phyloP scores from a whole-genome alignment of 2,113 vertebrate species.

The Vicugna pacos region DNA sequence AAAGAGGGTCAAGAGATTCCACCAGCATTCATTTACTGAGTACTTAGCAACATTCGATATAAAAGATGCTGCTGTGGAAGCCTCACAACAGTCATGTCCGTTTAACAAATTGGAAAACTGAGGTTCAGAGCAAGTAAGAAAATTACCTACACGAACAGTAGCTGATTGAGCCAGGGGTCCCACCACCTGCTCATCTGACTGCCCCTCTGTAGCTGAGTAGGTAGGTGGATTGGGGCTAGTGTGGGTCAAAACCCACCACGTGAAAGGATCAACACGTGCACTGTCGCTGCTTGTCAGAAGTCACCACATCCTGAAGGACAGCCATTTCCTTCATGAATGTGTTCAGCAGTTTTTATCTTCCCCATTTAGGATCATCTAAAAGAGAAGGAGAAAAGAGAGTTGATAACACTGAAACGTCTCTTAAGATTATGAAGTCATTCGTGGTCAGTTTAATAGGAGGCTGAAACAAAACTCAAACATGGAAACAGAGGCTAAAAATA shows the following conservation, averaged over 20 bases:
- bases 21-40: not conserved
- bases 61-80: not conserved
- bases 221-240: not conserved
- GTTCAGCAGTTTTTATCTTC: not conserved
- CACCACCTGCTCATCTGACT: not conserved
- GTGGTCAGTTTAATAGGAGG: slow-evolving; percentile 30
- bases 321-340: slow-evolving; percentile 19
- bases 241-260: not conserved
- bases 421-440: not conserved
- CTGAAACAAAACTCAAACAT: slow-evolving; percentile 23
- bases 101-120: slow-evolving; percentile 40
- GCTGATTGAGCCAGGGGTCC: not conserved
- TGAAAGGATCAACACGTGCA: not conserved
- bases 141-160: not conserved
- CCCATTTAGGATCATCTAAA: not conserved
- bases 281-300: not conserved
- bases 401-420: not conserved
- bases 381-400: not conserved
- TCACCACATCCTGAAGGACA: not conserved
- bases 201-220: not conserved
- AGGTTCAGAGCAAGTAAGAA: not conserved
- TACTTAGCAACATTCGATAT: not conserved
- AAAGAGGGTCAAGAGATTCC: not conserved
- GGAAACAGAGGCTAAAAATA: slow-evolving; percentile 33
- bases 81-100: not conserved